Conservation (phyloP, 2,113 vertebrate genomes). For the Cavia porcellus region DNA sequence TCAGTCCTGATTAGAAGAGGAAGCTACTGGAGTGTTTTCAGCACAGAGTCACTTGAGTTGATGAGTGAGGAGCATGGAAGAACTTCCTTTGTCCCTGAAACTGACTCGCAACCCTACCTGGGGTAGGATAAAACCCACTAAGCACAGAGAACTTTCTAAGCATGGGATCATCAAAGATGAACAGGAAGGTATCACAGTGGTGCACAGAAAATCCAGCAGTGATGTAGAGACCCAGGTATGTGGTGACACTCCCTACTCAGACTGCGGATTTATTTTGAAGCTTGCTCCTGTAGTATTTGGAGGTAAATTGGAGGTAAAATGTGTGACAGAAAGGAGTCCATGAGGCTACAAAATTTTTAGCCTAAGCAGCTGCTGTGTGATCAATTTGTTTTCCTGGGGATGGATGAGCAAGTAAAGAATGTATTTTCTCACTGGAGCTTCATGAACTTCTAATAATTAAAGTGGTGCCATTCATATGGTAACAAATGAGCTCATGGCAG, state of each 20-base stretch:
- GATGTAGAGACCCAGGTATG: neutral
- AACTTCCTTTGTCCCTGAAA: neutral
- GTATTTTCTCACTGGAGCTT: neutral
- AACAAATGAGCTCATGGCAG: neutral
- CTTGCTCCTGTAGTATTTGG: neutral
- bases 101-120: neutral
- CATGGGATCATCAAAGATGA: no score
- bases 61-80: no score
- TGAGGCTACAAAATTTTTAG: neutral
- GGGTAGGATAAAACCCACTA: neutral
- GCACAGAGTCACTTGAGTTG: neutral
- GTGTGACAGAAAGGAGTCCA: neutral
- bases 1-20: neutral
- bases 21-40: neutral
- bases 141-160: neutral
- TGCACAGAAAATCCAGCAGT: neutral
- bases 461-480: neutral
- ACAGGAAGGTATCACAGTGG: neutral
- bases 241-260: neutral
- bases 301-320: neutral
- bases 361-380: neutral
- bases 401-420: neutral
- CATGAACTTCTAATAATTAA: neutral
- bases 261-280: neutral
- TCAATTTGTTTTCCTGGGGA: neutral